Base-by-base conservation (phyloP, 2,888 invertebrate species). In the Argyra leucocephala region DNA sequence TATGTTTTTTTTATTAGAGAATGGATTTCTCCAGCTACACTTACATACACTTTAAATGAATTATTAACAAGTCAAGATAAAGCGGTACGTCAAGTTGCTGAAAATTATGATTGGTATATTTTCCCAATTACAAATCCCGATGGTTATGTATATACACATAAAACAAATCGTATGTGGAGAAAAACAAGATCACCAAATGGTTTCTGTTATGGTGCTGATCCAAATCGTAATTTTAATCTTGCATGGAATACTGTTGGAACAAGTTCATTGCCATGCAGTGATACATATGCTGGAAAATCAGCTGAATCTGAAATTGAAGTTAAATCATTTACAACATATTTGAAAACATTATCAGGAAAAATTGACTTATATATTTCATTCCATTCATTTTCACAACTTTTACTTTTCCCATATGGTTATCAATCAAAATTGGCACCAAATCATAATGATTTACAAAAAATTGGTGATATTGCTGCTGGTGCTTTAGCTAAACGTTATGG, bases 81-180 rank as follows among this genome's bases (percentile, higher is more conserved):
- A 0, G 81, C 82, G 18, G 76, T 85, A 0, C 77, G 76, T 64
- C 69, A 76, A 9, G 81, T 85, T 10, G 82, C 84, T 0, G 79
- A 83, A 63, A 81, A 81, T 37, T 84, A 83, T 71, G 88, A 88
- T 69, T 91, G 89, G 88, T 88, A 89, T 74, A 82, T 91, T 66
- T 82, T 91, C 68, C 90, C 91, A 0, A 80, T 87, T 22, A 77
- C 86, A 24, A 91, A 91, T 75, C 90, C 90, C 12, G 91, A 92
- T 78, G 91, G 91, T 2, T 89, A 84, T 71, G 85, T 83, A 48
- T 88, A 84, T 74, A 84, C 88, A 0, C 87, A 88, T 72, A 82
- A 83, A 4, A 76, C 74, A 21, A 86, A 84, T 60, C 83, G 88
- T 60, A 69, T 86, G 65, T 88, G 88, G 88, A 76, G 84, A 22